Conservation (phyloP, 2,888 invertebrate species). For the Eupithecia pulchellata region DNA sequence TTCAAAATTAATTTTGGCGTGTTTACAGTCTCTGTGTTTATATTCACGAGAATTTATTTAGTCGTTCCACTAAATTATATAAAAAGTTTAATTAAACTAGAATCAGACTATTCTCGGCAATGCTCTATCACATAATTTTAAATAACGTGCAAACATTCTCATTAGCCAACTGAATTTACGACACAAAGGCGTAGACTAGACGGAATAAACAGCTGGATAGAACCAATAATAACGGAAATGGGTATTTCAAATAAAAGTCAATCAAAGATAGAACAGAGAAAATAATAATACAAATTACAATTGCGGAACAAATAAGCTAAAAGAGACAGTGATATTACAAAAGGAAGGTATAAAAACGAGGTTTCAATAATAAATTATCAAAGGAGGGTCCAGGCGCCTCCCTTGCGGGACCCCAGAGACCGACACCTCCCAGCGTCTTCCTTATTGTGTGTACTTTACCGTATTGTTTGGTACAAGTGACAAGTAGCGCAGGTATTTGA, state of each 20-base stretch:
- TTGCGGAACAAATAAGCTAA: constrained; percentile 45
- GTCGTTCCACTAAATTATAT: constrained; percentile 50
- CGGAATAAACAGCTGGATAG: neutral
- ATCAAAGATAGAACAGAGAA: constrained; percentile 37
- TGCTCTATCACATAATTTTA: constrained; percentile 35
- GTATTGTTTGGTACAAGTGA: constrained; percentile 47
- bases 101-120: constrained; percentile 29
- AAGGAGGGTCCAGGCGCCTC: constrained; percentile 42
- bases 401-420: constrained; percentile 57
- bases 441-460: constrained; percentile 72
- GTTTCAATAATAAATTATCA: constrained; percentile 50
- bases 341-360: constrained; percentile 48
- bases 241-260: constrained; percentile 38
- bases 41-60: constrained; percentile 45
- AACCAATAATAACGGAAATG: constrained; percentile 15
- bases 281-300: constrained; percentile 45
- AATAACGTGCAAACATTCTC: constrained; percentile 32
- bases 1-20: constrained; percentile 68
- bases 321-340: constrained; percentile 45
- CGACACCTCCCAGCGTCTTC: constrained; percentile 74
- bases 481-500: constrained; percentile 15
- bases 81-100: constrained; percentile 55
- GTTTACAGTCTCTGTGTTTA: constrained; percentile 48
- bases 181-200: constrained; percentile 3
- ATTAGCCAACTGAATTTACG: constrained; percentile 16